Base-by-base conservation (phyloP, 1,140 invertebrate genomes). In the Meloidogyne chitwoodi region DNA sequence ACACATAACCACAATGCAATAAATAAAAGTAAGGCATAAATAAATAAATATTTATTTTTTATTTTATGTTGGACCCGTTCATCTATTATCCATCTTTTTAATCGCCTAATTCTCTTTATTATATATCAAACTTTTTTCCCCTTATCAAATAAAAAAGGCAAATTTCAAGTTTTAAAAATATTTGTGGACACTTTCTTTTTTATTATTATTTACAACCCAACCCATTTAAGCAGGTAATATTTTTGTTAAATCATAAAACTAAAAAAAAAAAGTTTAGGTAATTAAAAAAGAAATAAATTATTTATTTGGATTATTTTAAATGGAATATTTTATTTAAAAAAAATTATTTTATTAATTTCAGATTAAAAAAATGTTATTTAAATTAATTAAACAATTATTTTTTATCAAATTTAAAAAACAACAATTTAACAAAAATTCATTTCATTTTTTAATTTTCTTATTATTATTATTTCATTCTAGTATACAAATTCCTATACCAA, bases 401-500 rank as follows among this genome's bases (percentile, higher is more conserved):
- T 38, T 38, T 38, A 44, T 44, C 16, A 44, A 56, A 56, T 56
- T 56, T 0, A 38, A 38, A n/a, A 56, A 56, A 56, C 48, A 56
- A 56, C 48, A 56, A 56, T 56, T 56, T 56, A 56, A 56, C 10
- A 56, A 56, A 56, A 56, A n/a, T 56, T 56, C 12, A n/a, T 1
- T n/a, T n/a, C 6, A n/a, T 56, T 56, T n/a, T n/a, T n/a, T n/a
- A 8, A n/a, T 56, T 8, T 56, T 56, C 1, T 56, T 56, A 56
- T 41, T 41, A 41, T 56, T 56, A n/a, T 56, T 56, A 56, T 56
- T 56, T n/a, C n/a, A 2, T 56, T 56, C 48, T n/a, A 56, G 19
- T 56, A n/a, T 56, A 8, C 48, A 56, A 62, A 84, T 84, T 68
- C 83, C 83, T 27, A 83, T 84, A 77, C 83, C 83, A 12, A 84